Conservation (phyloP, 2,888 invertebrate species). For the Oligia strigilis region DNA sequence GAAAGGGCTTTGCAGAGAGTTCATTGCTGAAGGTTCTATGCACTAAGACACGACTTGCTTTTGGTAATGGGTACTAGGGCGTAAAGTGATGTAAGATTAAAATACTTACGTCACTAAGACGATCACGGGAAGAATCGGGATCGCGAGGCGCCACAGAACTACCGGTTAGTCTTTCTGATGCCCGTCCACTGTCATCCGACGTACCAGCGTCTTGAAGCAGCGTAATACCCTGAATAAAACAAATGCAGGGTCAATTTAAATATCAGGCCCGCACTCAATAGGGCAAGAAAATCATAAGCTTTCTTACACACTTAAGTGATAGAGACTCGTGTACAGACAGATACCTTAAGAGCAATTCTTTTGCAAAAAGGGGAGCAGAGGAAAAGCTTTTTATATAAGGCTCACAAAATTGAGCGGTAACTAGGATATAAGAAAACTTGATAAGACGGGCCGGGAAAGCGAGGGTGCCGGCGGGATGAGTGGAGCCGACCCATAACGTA, state of each 20-base stretch:
- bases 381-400: constrained; percentile 83
- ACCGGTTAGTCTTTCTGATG: constrained; percentile 95
- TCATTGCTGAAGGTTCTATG: constrained; percentile 61
- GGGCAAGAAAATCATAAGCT: constrained; percentile 68
- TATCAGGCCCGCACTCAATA: constrained; percentile 57
- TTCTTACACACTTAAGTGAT: constrained; percentile 71
- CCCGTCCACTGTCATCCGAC: constrained; percentile 96
- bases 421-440: constrained; percentile 88
- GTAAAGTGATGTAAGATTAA: constrained; percentile 64
- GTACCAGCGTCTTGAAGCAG: constrained; percentile 95
- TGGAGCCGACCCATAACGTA: constrained; percentile 85
- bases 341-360: constrained; percentile 82
- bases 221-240: constrained; percentile 92
- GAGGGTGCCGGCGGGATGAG: constrained; percentile 79
- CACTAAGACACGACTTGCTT: constrained; percentile 61
- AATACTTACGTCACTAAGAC: constrained; percentile 95
- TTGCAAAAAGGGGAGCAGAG: constrained; percentile 77
- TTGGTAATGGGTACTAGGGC: constrained; percentile 55
- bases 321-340: constrained; percentile 76
- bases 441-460: constrained; percentile 83
- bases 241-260: constrained; percentile 72
- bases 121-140: constrained; percentile 95
- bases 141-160: constrained; percentile 94
- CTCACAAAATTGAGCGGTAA: constrained; percentile 88
- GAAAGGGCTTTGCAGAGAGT: constrained; percentile 54